Evolutionary conservation across 2,888 invertebrate genomes (phyloP).

Genomic region (Xylota sylvarum): DNA sequence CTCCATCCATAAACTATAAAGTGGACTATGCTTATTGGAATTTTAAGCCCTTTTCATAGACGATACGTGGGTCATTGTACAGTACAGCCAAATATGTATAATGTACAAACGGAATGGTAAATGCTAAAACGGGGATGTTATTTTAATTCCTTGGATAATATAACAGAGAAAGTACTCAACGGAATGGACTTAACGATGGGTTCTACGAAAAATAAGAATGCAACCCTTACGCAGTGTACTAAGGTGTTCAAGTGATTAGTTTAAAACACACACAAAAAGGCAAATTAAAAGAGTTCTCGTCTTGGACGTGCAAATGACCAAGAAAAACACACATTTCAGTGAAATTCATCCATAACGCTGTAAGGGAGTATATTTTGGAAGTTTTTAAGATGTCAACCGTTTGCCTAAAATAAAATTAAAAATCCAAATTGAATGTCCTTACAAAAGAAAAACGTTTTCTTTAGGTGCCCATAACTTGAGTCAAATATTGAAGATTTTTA

Average conservation of each 20-base stretch:
- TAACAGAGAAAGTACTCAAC: conserved; percentile 50
- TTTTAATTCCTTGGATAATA: conserved; percentile 58
- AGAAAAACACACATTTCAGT: conserved; percentile 8
- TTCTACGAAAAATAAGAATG: conserved; percentile 32
- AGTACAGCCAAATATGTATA: conserved; percentile 16
- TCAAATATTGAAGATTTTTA: no score
- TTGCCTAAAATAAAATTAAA: conserved; percentile 38
- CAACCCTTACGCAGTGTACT: conserved; percentile 34
- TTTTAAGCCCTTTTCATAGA: neutral
- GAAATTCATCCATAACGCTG: conserved; percentile 9
- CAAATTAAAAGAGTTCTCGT: conserved; percentile 19
- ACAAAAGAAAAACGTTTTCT: neutral
- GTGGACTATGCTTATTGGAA: conserved; percentile 9
- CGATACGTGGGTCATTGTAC: conserved; percentile 42
- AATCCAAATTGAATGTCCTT: neutral
- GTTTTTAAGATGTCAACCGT: conserved; percentile 8
- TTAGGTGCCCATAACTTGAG: no score
- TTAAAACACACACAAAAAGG: conserved; percentile 1
- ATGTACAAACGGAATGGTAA: conserved; percentile 44
- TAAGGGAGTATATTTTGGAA: neutral
- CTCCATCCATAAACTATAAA: neutral
- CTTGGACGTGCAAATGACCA: conserved; percentile 58
- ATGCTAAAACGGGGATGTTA: conserved; percentile 28
- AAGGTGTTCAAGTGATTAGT: conserved; percentile 15
- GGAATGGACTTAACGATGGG: conserved; percentile 56